Evolutionary conservation across 35 echinoderm and acorn worm species (phyloP), one percentile per base, ranked within the genome.

Genomic region (Lytechinus variegatus): DNA sequence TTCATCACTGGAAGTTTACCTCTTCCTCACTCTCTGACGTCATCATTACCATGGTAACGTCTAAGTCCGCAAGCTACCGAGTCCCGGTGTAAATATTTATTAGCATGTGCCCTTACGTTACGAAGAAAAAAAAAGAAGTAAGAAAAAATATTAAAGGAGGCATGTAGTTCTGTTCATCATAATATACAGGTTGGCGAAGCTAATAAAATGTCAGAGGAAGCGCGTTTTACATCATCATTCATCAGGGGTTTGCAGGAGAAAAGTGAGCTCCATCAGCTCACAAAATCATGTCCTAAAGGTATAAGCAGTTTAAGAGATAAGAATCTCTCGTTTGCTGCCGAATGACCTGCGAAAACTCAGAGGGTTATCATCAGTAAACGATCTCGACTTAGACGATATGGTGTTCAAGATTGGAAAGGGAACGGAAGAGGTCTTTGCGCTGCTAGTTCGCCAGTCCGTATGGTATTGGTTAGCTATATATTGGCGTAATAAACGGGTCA

Each of bases 71-170:
- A 90, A 90, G 88, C 88, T 90, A 52, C 29, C 27, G 24, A 90
- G 88, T 90, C 88, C n/a, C 88, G 88, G n/a, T 90, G 88, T 90
- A 90, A 90, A 90, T 90, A 90, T 90, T 90, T 90, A 90, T 90
- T 54, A 90, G 28, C 88, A 54, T 90, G 88, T 90, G 27, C 88
- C 88, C 52, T 54, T 52, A 44, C 88, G 6, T 79, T 24, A 24
- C 4, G 66, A 79, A 79, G 12, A 79, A 60, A 60, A 44, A 58
- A 58, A 56, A 58, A 79, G 14, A 79, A n/a, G 19, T 5, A 58
- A 79, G 66, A 79, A 24, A 79, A 79, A 79, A 79, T n/a, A 24
- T 24, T 79, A 79, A 79, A 79, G 66, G 12, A 79, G 66, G n/a
- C 66, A 79, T 79, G 24, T 79, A 79, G 66, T 79, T 79, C 21